phyloP scores from a whole-genome alignment of 2,113 vertebrate species.

The Mobula hypostoma region DNA sequence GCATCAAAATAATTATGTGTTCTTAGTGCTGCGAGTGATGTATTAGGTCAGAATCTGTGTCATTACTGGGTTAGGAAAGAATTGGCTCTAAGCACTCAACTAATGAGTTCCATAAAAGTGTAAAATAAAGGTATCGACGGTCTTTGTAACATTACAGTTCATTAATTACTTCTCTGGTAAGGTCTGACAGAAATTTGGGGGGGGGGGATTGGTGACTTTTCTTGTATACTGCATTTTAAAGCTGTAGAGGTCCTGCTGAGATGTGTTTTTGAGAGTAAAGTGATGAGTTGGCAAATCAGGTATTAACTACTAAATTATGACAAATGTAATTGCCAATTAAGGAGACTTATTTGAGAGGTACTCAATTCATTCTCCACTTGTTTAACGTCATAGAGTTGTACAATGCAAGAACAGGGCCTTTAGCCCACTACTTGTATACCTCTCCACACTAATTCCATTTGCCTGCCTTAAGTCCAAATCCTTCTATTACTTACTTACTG shows the following conservation, averaged over 20 bases:
- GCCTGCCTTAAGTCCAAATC: no score
- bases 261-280: background rate
- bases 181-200: background rate
- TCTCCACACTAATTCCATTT: no score
- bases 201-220: background rate
- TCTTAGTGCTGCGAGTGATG: background rate
- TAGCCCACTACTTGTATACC: no score
- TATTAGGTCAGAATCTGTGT: conserved; percentile 18
- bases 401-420: no score
- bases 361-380: background rate
- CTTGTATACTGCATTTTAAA: background rate
- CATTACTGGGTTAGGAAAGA: background rate
- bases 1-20: conserved; percentile 24
- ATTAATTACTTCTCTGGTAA: conserved; percentile 7
- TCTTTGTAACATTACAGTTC: background rate
- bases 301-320: background rate
- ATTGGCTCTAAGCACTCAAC: conserved; percentile 4
- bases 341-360: background rate
- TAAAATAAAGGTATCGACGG: background rate
- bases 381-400: no score
- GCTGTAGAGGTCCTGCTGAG: background rate
- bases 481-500: no score
- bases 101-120: conserved; percentile 22
- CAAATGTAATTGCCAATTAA: background rate
- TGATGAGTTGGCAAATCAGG: background rate